phyloP scores from a whole-genome alignment of 2,888 invertebrate species.

The Patella pellucida region DNA sequence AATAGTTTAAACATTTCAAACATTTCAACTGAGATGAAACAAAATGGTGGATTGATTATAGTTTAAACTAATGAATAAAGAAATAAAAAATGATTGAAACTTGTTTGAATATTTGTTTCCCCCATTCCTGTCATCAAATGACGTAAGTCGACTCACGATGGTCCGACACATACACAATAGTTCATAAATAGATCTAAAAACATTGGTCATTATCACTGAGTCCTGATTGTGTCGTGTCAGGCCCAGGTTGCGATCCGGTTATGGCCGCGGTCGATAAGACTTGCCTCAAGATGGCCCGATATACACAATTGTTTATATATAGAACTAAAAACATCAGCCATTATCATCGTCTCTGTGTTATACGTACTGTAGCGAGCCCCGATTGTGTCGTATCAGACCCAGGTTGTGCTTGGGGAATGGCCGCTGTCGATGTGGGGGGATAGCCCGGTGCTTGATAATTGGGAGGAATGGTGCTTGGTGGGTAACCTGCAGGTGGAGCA shows the following conservation, averaged over 20 bases:
- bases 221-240: conserved; percentile 27
- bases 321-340: neutral
- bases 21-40: no score
- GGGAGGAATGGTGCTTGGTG: conserved; percentile 25
- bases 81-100: no score
- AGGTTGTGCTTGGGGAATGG: conserved; percentile 21
- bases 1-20: no score
- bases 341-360: conserved; percentile 37
- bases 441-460: conserved; percentile 29
- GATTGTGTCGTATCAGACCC: conserved; percentile 31
- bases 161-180: neutral
- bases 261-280: no score
- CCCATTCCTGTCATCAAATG: no score
- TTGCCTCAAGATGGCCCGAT: neutral
- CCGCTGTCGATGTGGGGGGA: conserved; percentile 30
- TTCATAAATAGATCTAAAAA: neutral
- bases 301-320: neutral
- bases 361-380: conserved; percentile 42
- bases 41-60: no score
- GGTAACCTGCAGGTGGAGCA: conserved; percentile 23
- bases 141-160: no score
- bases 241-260: conserved; percentile 22
- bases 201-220: conserved; percentile 14
- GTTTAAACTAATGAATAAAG: no score
- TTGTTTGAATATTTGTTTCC: no score